Percentiles rank a stretch among this genome's conserved stretches.
These are phyloP conservation scores for Entosphenus tridentatus DNA, from an alignment of 2,113 vertebrate genomes.

Conservation along the genomic window DNA sequence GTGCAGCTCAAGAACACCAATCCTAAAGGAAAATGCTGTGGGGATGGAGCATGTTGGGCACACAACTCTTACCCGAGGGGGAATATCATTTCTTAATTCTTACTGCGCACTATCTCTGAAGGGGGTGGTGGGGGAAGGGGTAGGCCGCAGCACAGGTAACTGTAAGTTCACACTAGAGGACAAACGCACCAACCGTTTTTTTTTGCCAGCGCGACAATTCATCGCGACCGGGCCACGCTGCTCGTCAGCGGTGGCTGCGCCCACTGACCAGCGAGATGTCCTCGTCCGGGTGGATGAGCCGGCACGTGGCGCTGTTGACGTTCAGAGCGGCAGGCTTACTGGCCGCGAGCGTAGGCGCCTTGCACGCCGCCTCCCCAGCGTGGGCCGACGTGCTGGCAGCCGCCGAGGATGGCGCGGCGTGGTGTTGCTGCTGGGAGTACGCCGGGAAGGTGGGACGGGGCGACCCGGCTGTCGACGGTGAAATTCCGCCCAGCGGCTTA, in stretches of 20 bases:
- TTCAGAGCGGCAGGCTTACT: conserved; percentile 95
- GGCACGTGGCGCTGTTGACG: conserved; percentile 98
- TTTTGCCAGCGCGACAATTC: no score
- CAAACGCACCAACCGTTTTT: no score
- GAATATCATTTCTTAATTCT: neutral
- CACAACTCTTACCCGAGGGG: neutral
- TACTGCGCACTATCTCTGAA: no score
- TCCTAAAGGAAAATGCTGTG: neutral
- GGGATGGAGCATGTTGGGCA: neutral
- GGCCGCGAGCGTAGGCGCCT: conserved; percentile 45
- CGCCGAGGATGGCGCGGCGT: conserved; percentile 43
- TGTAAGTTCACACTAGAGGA: no score
- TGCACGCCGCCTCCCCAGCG: neutral
- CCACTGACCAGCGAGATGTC: conserved; percentile 99
- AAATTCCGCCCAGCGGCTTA: conserved; percentile 49
- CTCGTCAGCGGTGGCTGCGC: no score
- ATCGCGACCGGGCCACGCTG: no score
- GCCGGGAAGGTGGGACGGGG: conserved; percentile 96
- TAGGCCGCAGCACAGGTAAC: no score
- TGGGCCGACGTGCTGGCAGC: neutral
- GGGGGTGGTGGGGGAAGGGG: no score
- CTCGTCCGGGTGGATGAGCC: conserved; percentile 99
- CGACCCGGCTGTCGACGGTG: conserved; percentile 44
- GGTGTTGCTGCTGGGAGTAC: conserved; percentile 68
- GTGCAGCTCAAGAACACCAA: no score